Evolutionary conservation across 1,140 invertebrate species (phyloP), one percentile per base, ranked within the genome.

Genomic region (Doryteuthis pealeii): DNA sequence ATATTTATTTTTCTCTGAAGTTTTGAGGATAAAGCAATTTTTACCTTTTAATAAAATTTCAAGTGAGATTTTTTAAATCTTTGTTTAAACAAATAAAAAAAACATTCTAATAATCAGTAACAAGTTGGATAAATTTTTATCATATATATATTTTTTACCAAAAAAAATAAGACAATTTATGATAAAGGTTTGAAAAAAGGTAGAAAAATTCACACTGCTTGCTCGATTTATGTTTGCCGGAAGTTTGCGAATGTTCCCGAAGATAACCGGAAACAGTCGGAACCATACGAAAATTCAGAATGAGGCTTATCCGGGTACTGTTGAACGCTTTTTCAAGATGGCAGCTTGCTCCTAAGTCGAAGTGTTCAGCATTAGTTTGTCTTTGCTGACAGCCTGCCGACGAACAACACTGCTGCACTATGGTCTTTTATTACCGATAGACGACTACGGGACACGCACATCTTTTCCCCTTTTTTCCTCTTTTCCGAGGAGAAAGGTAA

Each of bases 281-380:
- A 40, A 40, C 4, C 10, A 40, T 3, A 3, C 35, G 35, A 40
- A 40, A 5, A 40, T 40, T 40, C 35, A 62, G 54, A 62, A 62
- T 6, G 54, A 62, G 54, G 54, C 26, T 62, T 62, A 62, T 62
- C 54, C 54, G 54, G 54, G 54, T 62, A 15, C 54, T 62, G 54
- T 62, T 62, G 54, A 62, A 62, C 54, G 54, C 54, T 62, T 62
- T 62, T 62, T n/a, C 54, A 62, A 62, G 54, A 62, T 62, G 54
- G 54, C 54, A 62, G 54, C 54, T 22, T 62, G 10, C 54, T 62
- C 54, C 54, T 62, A 18, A 62, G 18, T 62, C 54, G 54, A 62
- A 28, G 54, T 62, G 22, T 62, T 62, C 22, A 62, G 54, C 26
- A 28, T 62, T 22, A n/a, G 54, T 62, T 28, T 58, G 2, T 62